Conservation (phyloP, 2,888 invertebrate species). For the Sycophila texana region DNA sequence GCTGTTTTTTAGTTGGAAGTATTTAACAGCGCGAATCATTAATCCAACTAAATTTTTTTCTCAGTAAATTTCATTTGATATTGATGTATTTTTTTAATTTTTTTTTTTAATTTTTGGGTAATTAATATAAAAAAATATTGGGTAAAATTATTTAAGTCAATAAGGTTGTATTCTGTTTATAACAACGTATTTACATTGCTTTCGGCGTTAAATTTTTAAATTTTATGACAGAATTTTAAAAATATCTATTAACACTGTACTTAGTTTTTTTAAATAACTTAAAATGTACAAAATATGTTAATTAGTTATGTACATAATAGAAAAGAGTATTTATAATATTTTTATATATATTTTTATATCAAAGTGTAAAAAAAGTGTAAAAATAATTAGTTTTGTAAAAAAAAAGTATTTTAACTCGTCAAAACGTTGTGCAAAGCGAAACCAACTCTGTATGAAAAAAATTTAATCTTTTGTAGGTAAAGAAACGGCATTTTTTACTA, state of each 20-base stretch:
- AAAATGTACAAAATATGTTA: not conserved
- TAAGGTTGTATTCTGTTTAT: not conserved
- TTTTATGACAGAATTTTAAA: too few relatives aligned
- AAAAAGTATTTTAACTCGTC: not conserved
- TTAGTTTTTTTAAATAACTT: not conserved
- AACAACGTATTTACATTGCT: not conserved
- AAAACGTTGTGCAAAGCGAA: too few relatives aligned
- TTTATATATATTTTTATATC: not conserved
- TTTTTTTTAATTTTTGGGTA: too few relatives aligned
- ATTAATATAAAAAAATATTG: too few relatives aligned
- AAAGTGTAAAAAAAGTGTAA: slow-evolving; percentile 13
- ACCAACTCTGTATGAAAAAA: too few relatives aligned
- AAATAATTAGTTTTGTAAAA: slow-evolving; percentile 4
- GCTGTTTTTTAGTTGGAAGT: too few relatives aligned
- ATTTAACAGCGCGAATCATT: too few relatives aligned
- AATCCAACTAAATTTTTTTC: too few relatives aligned
- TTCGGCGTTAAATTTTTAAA: too few relatives aligned
- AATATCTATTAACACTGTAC: too few relatives aligned
- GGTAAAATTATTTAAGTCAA: not conserved
- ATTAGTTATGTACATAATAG: not conserved
- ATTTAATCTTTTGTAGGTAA: too few relatives aligned
- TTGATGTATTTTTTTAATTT: not conserved
- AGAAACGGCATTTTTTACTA: too few relatives aligned
- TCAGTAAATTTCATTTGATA: slow-evolving; percentile 23
- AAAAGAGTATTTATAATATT: not conserved